Percentiles rank a stretch among this genome's conserved stretches.
These are phyloP conservation scores for Phodopus roborovskii DNA, from an alignment of 2,113 vertebrate genomes.

Conservation along the genomic window DNA sequence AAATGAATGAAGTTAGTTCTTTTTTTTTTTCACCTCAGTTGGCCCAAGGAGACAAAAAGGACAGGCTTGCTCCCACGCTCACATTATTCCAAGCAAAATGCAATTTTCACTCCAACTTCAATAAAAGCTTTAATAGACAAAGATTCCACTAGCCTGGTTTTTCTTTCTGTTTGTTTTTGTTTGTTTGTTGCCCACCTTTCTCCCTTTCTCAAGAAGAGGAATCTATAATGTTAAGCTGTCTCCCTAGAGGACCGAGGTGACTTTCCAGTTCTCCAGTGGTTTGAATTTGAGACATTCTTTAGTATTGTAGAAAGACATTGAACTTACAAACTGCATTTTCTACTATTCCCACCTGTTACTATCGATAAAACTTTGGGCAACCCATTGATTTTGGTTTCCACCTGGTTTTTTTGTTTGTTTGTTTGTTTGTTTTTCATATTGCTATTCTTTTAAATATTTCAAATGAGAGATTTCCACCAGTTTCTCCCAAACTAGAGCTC, in stretches of 20 bases:
- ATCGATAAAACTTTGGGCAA: neutral
- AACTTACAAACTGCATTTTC: conserved; percentile 6
- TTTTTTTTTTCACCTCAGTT: neutral
- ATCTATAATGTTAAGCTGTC: neutral
- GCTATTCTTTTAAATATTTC: neutral
- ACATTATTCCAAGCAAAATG: neutral
- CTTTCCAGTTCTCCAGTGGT: neutral
- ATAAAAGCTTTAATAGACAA: neutral
- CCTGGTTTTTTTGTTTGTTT: neutral
- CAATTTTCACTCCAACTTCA: neutral
- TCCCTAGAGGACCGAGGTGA: neutral
- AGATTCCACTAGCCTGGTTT: neutral
- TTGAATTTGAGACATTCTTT: conserved; percentile 5
- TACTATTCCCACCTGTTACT: neutral
- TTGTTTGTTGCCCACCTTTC: neutral
- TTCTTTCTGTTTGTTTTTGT: neutral
- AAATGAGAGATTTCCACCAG: conserved; percentile 11
- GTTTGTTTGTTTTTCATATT: neutral
- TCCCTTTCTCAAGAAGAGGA: neutral
- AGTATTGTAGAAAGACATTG: neutral
- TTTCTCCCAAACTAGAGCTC: neutral
- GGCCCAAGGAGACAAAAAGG: neutral
- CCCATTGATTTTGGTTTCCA: neutral
- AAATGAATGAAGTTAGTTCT: neutral
- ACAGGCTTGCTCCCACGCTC: neutral